phyloP scores from a whole-genome alignment of 2,113 vertebrate species.

The Lampris incognitus region DNA sequence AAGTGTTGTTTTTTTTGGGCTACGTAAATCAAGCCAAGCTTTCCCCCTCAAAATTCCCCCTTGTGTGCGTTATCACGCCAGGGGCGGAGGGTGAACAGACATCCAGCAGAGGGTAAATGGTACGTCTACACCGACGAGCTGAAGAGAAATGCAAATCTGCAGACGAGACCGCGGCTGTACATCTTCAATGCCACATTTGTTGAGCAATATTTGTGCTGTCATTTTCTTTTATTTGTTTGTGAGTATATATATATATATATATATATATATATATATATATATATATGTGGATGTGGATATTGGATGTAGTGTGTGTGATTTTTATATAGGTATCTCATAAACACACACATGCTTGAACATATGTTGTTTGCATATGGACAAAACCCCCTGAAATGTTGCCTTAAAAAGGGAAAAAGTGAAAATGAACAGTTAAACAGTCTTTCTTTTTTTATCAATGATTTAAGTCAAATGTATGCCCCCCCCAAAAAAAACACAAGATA shows the following conservation, averaged over 20 bases:
- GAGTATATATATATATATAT: constrained; percentile 51
- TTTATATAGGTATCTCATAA: constrained; percentile 31
- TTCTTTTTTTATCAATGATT: too few species aligned
- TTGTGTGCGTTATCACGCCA: constrained; percentile 64
- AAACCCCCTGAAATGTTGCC: not conserved
- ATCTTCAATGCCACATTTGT: constrained; percentile 68
- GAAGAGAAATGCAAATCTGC: constrained; percentile 58
- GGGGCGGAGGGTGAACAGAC: constrained; percentile 56
- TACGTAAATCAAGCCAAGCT: constrained; percentile 4
- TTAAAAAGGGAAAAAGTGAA: not conserved
- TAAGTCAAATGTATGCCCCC: too few species aligned
- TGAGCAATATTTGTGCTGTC: constrained; percentile 44
- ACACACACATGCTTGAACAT: constrained; percentile 19
- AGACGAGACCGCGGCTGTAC: constrained; percentile 45
- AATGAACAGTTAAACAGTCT: not conserved
- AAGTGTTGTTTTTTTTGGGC: not conserved
- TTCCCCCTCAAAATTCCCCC: constrained; percentile 28
- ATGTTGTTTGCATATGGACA: not conserved
- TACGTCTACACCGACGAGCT: constrained; percentile 44
- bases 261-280: constrained; percentile 51
- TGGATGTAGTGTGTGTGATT: constrained; percentile 1
- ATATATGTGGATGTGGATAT: not conserved
- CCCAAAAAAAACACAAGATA: not conserved
- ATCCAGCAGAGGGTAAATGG: constrained; percentile 51
- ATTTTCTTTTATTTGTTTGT: constrained; percentile 28